Conservation (phyloP, 2,113 vertebrate genomes). For the Lagopus muta region DNA sequence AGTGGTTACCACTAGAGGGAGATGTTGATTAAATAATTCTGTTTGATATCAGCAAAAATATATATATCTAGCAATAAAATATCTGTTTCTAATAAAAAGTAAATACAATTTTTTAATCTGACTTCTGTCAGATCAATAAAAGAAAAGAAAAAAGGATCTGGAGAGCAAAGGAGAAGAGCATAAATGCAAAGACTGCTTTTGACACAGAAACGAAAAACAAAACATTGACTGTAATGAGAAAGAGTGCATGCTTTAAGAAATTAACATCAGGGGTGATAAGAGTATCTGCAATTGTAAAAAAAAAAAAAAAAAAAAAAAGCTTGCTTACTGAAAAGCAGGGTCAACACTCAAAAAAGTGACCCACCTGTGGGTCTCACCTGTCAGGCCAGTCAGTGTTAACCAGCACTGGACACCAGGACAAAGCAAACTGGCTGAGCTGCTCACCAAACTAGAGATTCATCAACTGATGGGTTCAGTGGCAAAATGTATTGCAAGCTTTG, state of each 20-base stretch:
- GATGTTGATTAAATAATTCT: background rate
- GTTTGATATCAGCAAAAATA: accelerated
- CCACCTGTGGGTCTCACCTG: background rate
- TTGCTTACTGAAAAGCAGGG: background rate
- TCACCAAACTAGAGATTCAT: slow-evolving; percentile 67
- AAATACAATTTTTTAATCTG: background rate
- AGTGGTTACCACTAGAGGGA: slow-evolving; percentile 13
- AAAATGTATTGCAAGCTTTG: slow-evolving; percentile 65
- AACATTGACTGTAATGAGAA: background rate
- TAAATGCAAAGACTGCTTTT: background rate
- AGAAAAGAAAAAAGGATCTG: accelerated
- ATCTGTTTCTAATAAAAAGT: background rate
- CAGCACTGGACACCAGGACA: accelerated
- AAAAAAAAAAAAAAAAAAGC: background rate
- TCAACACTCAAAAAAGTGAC: background rate
- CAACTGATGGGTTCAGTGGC: slow-evolving; percentile 69
- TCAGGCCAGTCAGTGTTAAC: background rate
- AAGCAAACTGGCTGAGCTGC: background rate
- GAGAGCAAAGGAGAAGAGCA: background rate
- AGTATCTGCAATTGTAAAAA: background rate
- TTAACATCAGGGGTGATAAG: background rate
- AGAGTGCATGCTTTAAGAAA: background rate
- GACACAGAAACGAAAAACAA: background rate
- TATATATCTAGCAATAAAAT: background rate
- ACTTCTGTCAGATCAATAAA: background rate